Conservation (phyloP, 2,888 invertebrate genomes). For the Microctonus hyperodae region DNA sequence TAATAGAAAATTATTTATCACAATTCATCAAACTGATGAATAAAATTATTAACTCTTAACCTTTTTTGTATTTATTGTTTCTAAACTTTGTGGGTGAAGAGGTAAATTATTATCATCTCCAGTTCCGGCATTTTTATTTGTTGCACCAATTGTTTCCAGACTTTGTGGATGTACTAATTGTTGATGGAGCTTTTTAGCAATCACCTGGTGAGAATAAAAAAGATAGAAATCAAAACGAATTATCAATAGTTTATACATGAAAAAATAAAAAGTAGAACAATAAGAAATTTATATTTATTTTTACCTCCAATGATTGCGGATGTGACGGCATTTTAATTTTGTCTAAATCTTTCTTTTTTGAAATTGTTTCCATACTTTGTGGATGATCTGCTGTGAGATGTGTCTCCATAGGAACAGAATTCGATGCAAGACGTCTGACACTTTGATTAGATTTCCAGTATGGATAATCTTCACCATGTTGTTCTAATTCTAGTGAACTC, state of each 20-base stretch:
- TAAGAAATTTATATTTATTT: slow-evolving; percentile 13
- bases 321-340: slow-evolving; percentile 60
- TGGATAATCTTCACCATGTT: slow-evolving; percentile 54
- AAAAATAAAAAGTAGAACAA: background rate
- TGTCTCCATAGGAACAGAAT: slow-evolving; percentile 57
- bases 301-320: slow-evolving; percentile 60
- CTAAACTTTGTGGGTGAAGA: slow-evolving; percentile 83
- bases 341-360: slow-evolving; percentile 55
- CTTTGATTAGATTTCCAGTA: slow-evolving; percentile 60
- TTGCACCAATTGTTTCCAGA: slow-evolving; percentile 59
- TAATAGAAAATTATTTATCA: too few relatives aligned
- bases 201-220: slow-evolving; percentile 45
- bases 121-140: slow-evolving; percentile 54
- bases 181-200: slow-evolving; percentile 56
- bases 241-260: background rate
- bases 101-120: slow-evolving; percentile 69
- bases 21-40: too few relatives aligned
- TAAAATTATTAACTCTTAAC: slow-evolving; percentile 36
- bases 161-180: slow-evolving; percentile 60
- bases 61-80: slow-evolving; percentile 69
- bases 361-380: slow-evolving; percentile 57
- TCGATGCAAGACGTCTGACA: slow-evolving; percentile 55
- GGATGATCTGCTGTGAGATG: slow-evolving; percentile 57
- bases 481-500: slow-evolving; percentile 68
- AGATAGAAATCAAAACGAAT: background rate